Evolutionary conservation across 1,140 invertebrate species (phyloP), one percentile per base, ranked within the genome.

Genomic region (Doryteuthis pealeii): DNA sequence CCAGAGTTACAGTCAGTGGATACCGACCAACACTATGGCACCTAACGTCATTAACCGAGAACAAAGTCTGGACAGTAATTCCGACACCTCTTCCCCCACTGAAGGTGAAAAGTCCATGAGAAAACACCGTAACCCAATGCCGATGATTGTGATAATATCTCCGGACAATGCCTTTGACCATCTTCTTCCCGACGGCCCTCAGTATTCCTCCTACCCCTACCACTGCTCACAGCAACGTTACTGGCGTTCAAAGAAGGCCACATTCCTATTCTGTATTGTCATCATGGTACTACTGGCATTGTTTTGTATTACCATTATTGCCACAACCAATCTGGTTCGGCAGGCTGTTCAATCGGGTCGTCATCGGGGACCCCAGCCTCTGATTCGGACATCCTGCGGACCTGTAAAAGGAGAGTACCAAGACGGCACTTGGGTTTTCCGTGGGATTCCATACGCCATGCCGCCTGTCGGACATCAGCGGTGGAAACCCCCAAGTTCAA

Each of bases 381-480:
- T 33, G 26, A 75, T 75, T 6, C 31, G 71, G 31, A 94, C 93
- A 18, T 90, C 92, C 1, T 96, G 94, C 85, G 94, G 94, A 70
- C 88, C 87, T 15, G 92, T 95, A 28, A 91, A 94, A 88, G 94
- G 94, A 91, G 83, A 92, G 14, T 86, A 92, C 32, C 92, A 94
- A 82, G 92, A 94, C 74, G 92, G 91, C 18, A 93, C 91, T 1
- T 93, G 92, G 79, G 92, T 93, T 2, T 96, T 96, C 86, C 91
- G 92, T 28, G 94, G 94, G 26, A 93, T 96, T 69, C 95, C 94
- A 0, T 96, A 94, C 85, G 94, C 95, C 3, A 81, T 92, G n/a
- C 92, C 94, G 15, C 94, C 95, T 0, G 77, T 93, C 0, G 58
- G 91, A 88, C 14, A 10, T 15, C 43, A 76, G 67, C 90, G 94